These are phyloP conservation scores for Trissonchulus sp. DNA, from an alignment of 2,888 invertebrate genomes.

Conservation along the genomic window DNA sequence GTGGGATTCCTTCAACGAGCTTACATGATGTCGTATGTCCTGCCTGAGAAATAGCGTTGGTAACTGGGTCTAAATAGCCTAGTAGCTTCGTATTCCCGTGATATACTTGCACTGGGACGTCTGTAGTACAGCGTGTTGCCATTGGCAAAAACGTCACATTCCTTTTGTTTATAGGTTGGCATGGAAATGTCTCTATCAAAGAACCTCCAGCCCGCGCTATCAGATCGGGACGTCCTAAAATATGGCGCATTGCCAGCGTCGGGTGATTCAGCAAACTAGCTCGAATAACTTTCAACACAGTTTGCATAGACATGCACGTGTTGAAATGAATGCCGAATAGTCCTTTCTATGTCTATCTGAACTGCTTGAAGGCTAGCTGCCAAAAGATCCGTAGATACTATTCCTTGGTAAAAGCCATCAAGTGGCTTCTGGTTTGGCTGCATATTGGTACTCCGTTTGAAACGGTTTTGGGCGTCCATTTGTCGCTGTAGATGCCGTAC, in stretches of 20 bases:
- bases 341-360: too few species aligned
- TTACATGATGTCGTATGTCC: not conserved
- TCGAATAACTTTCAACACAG: not conserved
- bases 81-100: not conserved
- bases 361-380: too few species aligned
- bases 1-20: not conserved
- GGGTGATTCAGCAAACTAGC: not conserved
- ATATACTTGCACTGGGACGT: not conserved
- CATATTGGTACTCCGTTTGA: too few species aligned
- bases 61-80: conserved; percentile 1
- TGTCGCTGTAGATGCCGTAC: too few species aligned
- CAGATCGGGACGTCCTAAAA: conserved; percentile 1
- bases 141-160: not conserved
- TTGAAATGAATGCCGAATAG: not conserved
- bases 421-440: too few species aligned
- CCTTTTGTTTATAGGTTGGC: too few species aligned
- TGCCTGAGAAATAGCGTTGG: not conserved
- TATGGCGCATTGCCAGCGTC: not conserved
- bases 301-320: not conserved
- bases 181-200: not conserved
- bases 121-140: not conserved
- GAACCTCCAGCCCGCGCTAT: not conserved
- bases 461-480: too few species aligned
- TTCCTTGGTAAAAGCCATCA: too few species aligned
- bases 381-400: not conserved